phyloP scores from a whole-genome alignment of 2,113 vertebrate genomes.

The Protobothrops mucrosquamatus region DNA sequence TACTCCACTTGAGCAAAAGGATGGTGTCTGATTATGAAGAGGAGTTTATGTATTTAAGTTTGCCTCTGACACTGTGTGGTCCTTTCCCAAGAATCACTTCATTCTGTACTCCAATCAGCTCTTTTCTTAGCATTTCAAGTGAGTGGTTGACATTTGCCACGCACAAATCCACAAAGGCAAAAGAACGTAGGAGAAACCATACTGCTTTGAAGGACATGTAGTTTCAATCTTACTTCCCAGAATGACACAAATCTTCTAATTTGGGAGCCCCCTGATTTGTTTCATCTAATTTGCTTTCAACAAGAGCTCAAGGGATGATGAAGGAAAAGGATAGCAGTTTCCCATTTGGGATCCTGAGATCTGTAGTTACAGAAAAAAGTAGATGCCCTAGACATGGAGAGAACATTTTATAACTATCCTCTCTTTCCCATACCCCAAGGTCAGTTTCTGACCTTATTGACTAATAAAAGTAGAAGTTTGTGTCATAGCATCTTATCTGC shows the following conservation, averaged over 20 bases:
- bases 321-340: not conserved
- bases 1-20: not conserved
- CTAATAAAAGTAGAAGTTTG: not conserved
- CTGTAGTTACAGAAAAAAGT: not conserved
- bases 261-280: not conserved
- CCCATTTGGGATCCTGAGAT: not conserved
- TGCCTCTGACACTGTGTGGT: conserved; percentile 1
- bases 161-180: not conserved
- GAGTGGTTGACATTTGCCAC: not conserved
- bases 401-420: not conserved
- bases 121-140: not conserved
- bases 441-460: not conserved
- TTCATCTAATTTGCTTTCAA: not conserved
- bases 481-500: not conserved
- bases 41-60: not conserved
- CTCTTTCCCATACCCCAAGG: not conserved
- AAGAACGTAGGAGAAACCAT: not conserved
- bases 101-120: not conserved
- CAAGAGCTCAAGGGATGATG: not conserved
- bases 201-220: not conserved
- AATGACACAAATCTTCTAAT: not conserved
- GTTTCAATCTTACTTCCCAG: not conserved
- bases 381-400: not conserved
- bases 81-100: not conserved
- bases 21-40: not conserved